A percentile compares a stretch with the other conserved stretches of the same genome.
Conservation (phyloP, 37 sponge, comb jelly and placozoan genomes). For the Tethya wilhelma region DNA sequence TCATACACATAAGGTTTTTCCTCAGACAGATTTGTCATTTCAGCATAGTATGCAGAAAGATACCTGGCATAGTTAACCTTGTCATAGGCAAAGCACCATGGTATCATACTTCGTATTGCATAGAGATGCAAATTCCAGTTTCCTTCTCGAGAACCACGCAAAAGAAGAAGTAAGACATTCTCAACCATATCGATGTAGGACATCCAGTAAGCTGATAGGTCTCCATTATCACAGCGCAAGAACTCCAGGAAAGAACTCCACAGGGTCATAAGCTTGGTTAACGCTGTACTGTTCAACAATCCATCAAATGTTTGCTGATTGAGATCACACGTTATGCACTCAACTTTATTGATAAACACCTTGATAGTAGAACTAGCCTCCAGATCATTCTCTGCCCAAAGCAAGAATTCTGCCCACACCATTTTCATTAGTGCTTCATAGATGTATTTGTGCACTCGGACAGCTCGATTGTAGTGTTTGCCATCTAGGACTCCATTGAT, state of each 20-base stretch:
- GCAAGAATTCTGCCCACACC: slow-evolving; percentile 1
- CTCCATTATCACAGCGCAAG: slow-evolving; percentile 13
- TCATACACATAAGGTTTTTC: slow-evolving; percentile 8
- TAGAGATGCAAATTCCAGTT: slow-evolving; percentile 10
- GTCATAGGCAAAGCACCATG: slow-evolving; percentile 27
- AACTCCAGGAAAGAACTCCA: too few species aligned
- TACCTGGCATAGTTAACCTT: slow-evolving; percentile 4
- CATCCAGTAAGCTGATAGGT: slow-evolving; percentile 14
- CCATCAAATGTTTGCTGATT: too few species aligned
- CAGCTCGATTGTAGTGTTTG: neutral
- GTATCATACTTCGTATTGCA: slow-evolving; percentile 6
- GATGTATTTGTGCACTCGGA: neutral
- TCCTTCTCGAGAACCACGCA: slow-evolving; percentile 16
- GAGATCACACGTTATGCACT: too few species aligned
- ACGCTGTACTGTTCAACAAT: too few species aligned
- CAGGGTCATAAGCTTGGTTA: too few species aligned
- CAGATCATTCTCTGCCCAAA: neutral
- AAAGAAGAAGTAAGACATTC: slow-evolving; percentile 8
- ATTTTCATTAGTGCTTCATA: slow-evolving; percentile 2
- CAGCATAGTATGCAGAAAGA: slow-evolving; percentile 21
- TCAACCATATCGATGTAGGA: slow-evolving; percentile 21
- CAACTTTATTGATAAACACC: too few species aligned
- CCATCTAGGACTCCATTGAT: slow-evolving; percentile 15
- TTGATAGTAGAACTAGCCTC: too few species aligned
- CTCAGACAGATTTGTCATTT: slow-evolving; percentile 3